Conservation (phyloP, 2,797 vertebrate species). For the Alcedo quadribrachys region DNA sequence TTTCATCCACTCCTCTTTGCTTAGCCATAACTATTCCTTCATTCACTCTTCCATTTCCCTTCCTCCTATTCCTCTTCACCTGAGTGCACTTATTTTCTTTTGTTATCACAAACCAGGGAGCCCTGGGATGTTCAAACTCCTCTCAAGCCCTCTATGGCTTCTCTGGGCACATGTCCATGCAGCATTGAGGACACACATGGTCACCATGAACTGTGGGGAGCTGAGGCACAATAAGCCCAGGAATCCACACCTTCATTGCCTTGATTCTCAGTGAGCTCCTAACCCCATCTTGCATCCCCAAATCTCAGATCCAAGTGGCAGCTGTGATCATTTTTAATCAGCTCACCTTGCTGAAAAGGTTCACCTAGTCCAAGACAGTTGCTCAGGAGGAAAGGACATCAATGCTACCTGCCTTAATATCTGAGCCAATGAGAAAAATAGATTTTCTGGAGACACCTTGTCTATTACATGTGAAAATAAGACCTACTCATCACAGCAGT, state of each 20-base stretch:
- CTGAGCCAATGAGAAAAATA: not conserved
- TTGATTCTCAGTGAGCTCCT: not conserved
- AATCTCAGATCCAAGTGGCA: not conserved
- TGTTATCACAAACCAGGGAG: not conserved
- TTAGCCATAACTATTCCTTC: not conserved
- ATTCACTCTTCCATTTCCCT: not conserved
- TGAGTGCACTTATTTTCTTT: not conserved
- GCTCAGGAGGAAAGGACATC: not conserved
- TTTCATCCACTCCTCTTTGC: not conserved
- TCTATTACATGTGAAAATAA: not conserved
- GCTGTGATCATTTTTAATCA: not conserved
- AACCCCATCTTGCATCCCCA: not conserved
- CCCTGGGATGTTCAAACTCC: not conserved
- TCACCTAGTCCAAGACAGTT: not conserved
- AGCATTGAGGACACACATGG: not conserved
- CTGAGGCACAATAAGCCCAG: not conserved
- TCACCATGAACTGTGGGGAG: not conserved
- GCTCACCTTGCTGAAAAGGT: not conserved
- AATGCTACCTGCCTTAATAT: not conserved
- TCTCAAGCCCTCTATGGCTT: not conserved
- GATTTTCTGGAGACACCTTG: not conserved
- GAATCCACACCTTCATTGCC: not conserved
- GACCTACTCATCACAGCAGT: not conserved
- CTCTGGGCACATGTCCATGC: rapidly evolving
- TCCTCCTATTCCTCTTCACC: not conserved